These are phyloP conservation scores for Galagoides demidoff DNA, from an alignment of 2,797 vertebrate genomes.

Conservation along the genomic window DNA sequence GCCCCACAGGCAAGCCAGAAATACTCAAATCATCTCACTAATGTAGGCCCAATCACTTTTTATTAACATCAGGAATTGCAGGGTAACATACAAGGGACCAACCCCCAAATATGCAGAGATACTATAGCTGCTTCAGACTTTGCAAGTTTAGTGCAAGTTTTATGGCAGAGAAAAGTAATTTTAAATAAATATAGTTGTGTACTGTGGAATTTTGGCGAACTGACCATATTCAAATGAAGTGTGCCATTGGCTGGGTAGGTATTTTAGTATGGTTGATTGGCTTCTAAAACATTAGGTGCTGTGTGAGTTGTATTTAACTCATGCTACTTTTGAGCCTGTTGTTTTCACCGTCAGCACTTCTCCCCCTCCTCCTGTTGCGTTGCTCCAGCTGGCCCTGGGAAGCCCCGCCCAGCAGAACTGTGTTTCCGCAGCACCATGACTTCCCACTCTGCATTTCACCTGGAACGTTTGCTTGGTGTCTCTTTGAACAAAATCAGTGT, in stretches of 20 bases:
- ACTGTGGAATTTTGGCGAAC: background rate
- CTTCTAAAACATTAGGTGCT: background rate
- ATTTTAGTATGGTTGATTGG: background rate
- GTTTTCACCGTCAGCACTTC: too few relatives aligned
- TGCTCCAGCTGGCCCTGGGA: too few relatives aligned
- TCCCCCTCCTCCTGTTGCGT: too few relatives aligned
- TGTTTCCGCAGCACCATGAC: too few relatives aligned
- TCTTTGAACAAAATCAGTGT: too few relatives aligned
- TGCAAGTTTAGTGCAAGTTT: background rate
- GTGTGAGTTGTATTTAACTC: too few relatives aligned
- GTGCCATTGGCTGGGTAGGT: background rate
- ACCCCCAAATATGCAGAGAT: background rate
- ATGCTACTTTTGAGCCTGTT: too few relatives aligned
- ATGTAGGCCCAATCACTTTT: background rate
- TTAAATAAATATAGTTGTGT: background rate
- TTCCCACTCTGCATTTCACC: too few relatives aligned
- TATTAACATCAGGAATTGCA: background rate
- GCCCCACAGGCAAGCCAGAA: background rate
- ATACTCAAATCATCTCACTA: background rate
- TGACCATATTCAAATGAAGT: background rate
- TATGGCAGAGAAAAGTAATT: background rate
- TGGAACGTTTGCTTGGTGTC: too few relatives aligned
- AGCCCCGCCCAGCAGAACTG: too few relatives aligned
- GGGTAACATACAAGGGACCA: background rate
- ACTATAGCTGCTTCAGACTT: background rate